Percentiles rank a stretch among this genome's conserved stretches.
phyloP scores from a whole-genome alignment of 1,140 invertebrate species.

The Scylla paramamosain region DNA sequence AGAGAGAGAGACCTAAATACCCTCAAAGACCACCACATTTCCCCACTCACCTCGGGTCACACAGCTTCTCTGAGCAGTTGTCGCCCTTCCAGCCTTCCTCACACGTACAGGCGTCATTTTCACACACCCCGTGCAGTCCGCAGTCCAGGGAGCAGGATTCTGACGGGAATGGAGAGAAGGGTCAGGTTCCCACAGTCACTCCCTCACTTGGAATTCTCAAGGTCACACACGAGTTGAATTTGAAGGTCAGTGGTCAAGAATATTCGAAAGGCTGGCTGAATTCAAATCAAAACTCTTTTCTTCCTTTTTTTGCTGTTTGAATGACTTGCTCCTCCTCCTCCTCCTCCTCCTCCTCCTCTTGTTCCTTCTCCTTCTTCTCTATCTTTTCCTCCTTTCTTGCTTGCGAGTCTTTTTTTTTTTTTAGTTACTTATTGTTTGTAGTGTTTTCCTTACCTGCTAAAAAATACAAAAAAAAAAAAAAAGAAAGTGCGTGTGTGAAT shows the following conservation, averaged over 20 bases:
- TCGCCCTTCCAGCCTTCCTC: slow-evolving; percentile 94
- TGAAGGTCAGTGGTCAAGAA: neutral
- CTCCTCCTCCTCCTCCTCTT: neutral
- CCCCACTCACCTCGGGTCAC: slow-evolving; percentile 80
- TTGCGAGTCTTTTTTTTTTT: neutral
- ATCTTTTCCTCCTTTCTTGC: no score
- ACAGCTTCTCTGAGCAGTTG: slow-evolving; percentile 86
- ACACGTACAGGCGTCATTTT: slow-evolving; percentile 94
- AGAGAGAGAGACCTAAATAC: neutral
- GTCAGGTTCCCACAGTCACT: neutral
- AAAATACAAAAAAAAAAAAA: neutral
- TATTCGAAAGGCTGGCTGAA: neutral
- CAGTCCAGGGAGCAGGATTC: slow-evolving; percentile 96
- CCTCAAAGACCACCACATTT: no score
- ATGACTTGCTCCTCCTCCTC: no score
- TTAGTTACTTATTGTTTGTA: no score
- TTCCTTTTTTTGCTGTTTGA: no score
- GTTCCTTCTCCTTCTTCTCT: neutral
- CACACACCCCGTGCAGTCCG: slow-evolving; percentile 92
- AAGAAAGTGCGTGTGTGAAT: neutral
- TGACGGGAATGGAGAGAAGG: slow-evolving; percentile 79
- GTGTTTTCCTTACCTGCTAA: no score
- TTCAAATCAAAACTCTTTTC: no score
- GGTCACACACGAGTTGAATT: neutral
- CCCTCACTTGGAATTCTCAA: neutral